Base-by-base conservation (phyloP, 1,140 invertebrate genomes). In the Coelopa frigida region DNA sequence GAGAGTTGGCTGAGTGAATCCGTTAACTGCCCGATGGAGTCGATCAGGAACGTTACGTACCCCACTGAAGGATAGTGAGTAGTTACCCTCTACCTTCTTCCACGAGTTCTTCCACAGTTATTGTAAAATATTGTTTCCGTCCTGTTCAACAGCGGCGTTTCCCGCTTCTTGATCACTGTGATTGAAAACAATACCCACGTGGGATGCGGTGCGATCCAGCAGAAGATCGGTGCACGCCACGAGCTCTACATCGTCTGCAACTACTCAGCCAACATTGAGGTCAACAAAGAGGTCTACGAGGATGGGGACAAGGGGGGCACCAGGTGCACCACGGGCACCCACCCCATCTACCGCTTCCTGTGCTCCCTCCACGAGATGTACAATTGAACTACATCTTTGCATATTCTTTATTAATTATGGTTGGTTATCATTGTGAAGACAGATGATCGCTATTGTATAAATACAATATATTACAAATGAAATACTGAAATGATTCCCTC, bases 131-230 rank as follows among this genome's bases (percentile, higher is more conserved):
- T 40, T 23, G 6, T 27, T 27, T 27, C 14, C 17, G 8, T 46
- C 20, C 4, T 40, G 39, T 21, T 12, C 33, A 14, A 55, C 5
- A 49, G 50, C 8, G 26, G 2, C 2, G 59, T 65, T 18, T 61
- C 61, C 0, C 61, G 60, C 24, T 65, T 65, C 3, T 58, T 58
- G 5, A 51, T 53, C 4, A 60, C 65, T 55, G 48, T 60, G 18
- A 53, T 52, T 21, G 62, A 65, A 18, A 49, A 54, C 1, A 60
- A 54, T 12, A 60, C 52, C 47, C 50, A 53, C 5, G 33, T 65
- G 1, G 62, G 62, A 1, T 63, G 61, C 23, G 58, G 56, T 23
- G 51, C 56, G 7, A 35, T 32, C 6, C 27, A 3, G 29, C 2
- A 14, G 3, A 5, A 2, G 27, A 11, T 14, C 4, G 6, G 27